Percentiles rank a stretch among this genome's conserved stretches.
These are phyloP conservation scores for Himalopsyche anomala DNA, from an alignment of 2,888 invertebrate genomes.

Conservation along the genomic window DNA sequence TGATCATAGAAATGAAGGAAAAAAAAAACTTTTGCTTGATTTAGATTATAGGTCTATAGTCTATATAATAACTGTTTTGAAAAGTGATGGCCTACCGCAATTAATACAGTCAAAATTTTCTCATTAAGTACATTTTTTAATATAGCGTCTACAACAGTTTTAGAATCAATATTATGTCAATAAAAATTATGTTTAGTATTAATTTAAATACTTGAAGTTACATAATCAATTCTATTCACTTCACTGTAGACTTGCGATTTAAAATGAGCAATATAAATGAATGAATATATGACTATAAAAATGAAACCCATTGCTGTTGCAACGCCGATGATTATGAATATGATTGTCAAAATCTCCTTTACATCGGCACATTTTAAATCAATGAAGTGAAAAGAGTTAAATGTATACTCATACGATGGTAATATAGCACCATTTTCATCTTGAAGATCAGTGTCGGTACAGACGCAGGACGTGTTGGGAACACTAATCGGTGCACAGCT, in stretches of 20 bases:
- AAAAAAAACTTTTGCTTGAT: too few relatives aligned
- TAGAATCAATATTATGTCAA: too few relatives aligned
- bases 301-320: conserved; percentile 14
- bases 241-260: conserved; percentile 27
- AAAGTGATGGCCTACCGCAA: too few relatives aligned
- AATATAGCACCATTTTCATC: neutral
- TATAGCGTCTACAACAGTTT: too few relatives aligned
- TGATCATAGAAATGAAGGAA: too few relatives aligned
- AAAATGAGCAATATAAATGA: conserved; percentile 15
- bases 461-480: conserved; percentile 17
- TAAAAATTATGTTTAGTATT: neutral
- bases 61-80: too few relatives aligned
- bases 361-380: conserved; percentile 23
- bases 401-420: conserved; percentile 3
- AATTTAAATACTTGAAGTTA: neutral
- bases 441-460: neutral
- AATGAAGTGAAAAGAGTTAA: conserved; percentile 27
- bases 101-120: too few relatives aligned
- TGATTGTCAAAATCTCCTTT: conserved; percentile 12
- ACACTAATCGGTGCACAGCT: neutral
- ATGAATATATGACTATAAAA: neutral
- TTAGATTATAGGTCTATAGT: too few relatives aligned
- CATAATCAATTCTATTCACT: conserved; percentile 26
- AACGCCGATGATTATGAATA: conserved; percentile 14
- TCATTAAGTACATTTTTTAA: too few relatives aligned